Evolutionary conservation across 2,888 invertebrate genomes (phyloP).

Genomic region (Camptogramma bilineatum): DNA sequence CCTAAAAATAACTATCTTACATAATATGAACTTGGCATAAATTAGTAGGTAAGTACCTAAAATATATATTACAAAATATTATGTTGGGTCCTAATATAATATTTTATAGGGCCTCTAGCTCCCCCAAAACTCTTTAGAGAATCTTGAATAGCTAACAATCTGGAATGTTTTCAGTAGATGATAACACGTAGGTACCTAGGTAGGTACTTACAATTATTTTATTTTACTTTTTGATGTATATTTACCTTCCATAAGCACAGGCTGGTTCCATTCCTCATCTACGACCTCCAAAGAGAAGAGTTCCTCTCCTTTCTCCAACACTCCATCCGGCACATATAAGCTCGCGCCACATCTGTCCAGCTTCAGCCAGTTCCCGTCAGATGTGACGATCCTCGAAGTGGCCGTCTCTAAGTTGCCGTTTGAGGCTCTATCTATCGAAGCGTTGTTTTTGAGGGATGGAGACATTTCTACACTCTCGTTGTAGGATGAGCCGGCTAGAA

Average conservation of each 20-base stretch:
- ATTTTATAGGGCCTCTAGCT: too few relatives aligned
- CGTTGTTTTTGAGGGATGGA: constrained; percentile 76
- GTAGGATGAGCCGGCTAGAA: constrained; percentile 76
- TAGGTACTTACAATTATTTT: too few relatives aligned
- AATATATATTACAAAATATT: too few relatives aligned
- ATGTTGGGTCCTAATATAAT: too few relatives aligned
- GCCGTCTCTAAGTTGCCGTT: constrained; percentile 68
- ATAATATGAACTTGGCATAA: too few relatives aligned
- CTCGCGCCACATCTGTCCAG: constrained; percentile 92
- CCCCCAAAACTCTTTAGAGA: too few relatives aligned
- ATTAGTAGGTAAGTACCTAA: too few relatives aligned
- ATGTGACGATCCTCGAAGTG: constrained; percentile 81
- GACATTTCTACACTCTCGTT: constrained; percentile 82
- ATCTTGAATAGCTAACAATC: too few relatives aligned
- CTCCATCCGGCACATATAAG: constrained; percentile 94
- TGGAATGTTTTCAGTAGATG: too few relatives aligned
- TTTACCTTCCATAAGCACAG: constrained; percentile 90
- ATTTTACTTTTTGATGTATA: neutral
- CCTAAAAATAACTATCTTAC: too few relatives aligned
- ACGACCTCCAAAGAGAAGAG: constrained; percentile 95
- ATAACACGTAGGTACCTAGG: too few relatives aligned
- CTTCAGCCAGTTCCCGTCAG: constrained; percentile 87
- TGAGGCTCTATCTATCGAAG: constrained; percentile 69
- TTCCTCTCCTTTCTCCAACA: constrained; percentile 92
- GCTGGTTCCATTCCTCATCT: constrained; percentile 95